Conservation (phyloP, 1,140 invertebrate species). For the Drosophila parabipectinata region DNA sequence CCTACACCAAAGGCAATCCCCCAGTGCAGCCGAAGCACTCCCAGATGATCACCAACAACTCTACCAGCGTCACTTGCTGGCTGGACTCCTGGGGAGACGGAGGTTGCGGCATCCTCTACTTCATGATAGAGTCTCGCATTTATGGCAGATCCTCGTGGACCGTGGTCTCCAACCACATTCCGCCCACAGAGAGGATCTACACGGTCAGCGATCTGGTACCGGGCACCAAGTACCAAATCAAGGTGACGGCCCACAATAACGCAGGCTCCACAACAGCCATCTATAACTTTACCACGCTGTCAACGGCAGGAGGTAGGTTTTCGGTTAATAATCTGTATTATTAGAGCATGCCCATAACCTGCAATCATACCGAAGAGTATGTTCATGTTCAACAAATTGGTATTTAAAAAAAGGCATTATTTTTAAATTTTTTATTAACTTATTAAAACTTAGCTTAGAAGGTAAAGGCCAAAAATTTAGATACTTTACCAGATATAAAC, state of each 20-base stretch:
- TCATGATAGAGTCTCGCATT: slow-evolving; percentile 89
- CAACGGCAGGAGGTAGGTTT: slow-evolving; percentile 88
- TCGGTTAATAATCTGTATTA: neutral
- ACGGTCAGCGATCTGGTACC: slow-evolving; percentile 92
- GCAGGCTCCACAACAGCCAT: slow-evolving; percentile 94
- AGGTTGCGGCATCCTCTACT: slow-evolving; percentile 94
- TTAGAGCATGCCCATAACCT: no score
- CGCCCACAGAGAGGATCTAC: slow-evolving; percentile 90
- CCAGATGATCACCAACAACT: slow-evolving; percentile 93
- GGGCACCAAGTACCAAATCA: slow-evolving; percentile 93
- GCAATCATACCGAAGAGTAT: no score
- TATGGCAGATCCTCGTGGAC: slow-evolving; percentile 86
- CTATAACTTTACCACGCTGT: slow-evolving; percentile 94
- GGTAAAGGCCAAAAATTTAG: no score
- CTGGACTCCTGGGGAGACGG: slow-evolving; percentile 94
- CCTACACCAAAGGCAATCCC: slow-evolving; percentile 92
- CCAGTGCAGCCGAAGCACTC: slow-evolving; percentile 92
- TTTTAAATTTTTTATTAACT: no score
- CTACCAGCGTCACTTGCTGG: slow-evolving; percentile 94
- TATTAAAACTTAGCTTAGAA: no score
- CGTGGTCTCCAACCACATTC: slow-evolving; percentile 90
- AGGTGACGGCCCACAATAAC: slow-evolving; percentile 95
- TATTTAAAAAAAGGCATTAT: no score
- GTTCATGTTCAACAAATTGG: no score
- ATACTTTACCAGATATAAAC: no score